phyloP scores from a whole-genome alignment of 2,888 invertebrate species.

The Urechis unicinctus region DNA sequence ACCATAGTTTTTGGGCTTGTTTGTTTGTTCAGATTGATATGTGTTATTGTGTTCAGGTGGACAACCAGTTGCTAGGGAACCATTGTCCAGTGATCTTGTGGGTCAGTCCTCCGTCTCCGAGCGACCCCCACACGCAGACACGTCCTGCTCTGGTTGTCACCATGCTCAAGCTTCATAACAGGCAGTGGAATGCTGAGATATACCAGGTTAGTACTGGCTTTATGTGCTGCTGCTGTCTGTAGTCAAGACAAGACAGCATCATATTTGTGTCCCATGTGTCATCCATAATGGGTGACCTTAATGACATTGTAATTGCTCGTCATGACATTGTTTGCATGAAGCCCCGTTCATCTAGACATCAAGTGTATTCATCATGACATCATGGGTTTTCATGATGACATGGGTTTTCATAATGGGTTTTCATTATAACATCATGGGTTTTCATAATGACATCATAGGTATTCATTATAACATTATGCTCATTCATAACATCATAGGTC shows the following conservation, averaged over 20 bases:
- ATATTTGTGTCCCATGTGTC: too few relatives aligned
- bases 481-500: too few relatives aligned
- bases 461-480: too few relatives aligned
- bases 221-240: not conserved
- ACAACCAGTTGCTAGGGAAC: slow-evolving; percentile 81
- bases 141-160: slow-evolving; percentile 72
- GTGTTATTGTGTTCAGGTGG: slow-evolving; percentile 54
- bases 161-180: slow-evolving; percentile 62
- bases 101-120: slow-evolving; percentile 16
- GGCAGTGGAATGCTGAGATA: slow-evolving; percentile 75
- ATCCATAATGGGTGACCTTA: too few relatives aligned
- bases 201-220: slow-evolving; percentile 59
- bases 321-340: not conserved
- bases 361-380: too few relatives aligned
- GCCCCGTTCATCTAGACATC: too few relatives aligned
- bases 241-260: too few relatives aligned
- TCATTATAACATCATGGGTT: too few relatives aligned
- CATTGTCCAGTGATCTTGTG: slow-evolving; percentile 76
- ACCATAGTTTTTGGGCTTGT: not conserved
- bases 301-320: not conserved
- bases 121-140: slow-evolving; percentile 45
- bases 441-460: too few relatives aligned
- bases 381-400: too few relatives aligned
- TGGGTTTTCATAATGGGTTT: too few relatives aligned
- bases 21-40: slow-evolving; percentile 11